These are phyloP conservation scores for Manacus vitellinus DNA, from an alignment of 2,113 vertebrate species.

Conservation along the genomic window DNA sequence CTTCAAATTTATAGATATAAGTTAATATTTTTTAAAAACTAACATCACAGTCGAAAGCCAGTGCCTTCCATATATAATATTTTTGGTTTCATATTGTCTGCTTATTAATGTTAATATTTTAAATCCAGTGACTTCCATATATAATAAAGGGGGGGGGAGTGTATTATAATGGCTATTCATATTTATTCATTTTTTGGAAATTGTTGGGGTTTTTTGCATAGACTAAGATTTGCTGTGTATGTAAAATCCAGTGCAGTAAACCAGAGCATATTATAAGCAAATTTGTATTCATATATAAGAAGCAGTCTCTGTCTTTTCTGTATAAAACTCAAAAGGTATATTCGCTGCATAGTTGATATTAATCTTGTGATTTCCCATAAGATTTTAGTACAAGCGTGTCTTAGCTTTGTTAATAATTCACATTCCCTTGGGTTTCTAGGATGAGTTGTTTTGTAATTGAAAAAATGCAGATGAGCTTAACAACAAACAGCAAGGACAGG, in stretches of 20 bases:
- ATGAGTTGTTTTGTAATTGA: slow-evolving; percentile 46
- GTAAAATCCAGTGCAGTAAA: neutral
- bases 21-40: neutral
- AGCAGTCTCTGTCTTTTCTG: neutral
- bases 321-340: neutral
- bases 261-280: neutral
- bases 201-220: neutral
- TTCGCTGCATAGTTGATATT: neutral
- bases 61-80: neutral
- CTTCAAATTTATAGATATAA: neutral
- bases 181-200: neutral
- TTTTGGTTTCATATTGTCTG: neutral
- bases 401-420: slow-evolving; percentile 49
- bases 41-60: neutral
- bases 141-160: neutral
- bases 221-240: neutral
- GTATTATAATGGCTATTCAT: neutral
- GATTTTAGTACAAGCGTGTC: neutral
- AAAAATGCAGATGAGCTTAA: slow-evolving; percentile 63
- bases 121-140: neutral
- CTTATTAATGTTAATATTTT: neutral
- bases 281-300: neutral
- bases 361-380: slow-evolving; percentile 32
- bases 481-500: slow-evolving; percentile 17
- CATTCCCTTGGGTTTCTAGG: neutral